Conservation (phyloP, 2,797 vertebrate genomes). For the Cyclopterus lumpus region DNA sequence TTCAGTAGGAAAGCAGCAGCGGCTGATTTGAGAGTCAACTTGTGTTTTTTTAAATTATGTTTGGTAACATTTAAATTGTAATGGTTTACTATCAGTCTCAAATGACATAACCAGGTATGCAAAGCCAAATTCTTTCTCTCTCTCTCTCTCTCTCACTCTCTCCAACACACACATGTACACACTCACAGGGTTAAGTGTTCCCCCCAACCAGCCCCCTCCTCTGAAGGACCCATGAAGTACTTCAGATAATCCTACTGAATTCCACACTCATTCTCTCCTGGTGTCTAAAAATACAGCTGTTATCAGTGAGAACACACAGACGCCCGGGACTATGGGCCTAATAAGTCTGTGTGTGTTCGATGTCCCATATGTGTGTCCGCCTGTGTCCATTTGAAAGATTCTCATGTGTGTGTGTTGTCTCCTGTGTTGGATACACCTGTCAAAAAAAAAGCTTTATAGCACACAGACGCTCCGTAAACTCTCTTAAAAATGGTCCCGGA, state of each 20-base stretch:
- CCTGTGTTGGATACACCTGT: conserved; percentile 29
- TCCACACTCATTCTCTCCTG: conserved; percentile 61
- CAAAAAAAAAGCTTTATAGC: conserved; percentile 8
- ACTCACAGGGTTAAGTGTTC: conserved; percentile 53
- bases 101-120: conserved; percentile 59
- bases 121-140: conserved; percentile 36
- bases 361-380: conserved; percentile 13
- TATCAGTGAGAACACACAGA: conserved; percentile 63
- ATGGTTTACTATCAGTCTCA: conserved; percentile 65
- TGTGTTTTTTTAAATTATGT: conserved; percentile 41
- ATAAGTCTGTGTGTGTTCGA: conserved; percentile 8
- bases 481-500: conserved; percentile 4
- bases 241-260: conserved; percentile 70
- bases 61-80: conserved; percentile 44
- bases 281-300: conserved; percentile 73
- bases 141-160: conserved; percentile 6
- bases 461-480: conserved; percentile 15
- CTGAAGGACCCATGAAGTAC: conserved; percentile 45
- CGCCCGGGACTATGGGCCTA: conserved; percentile 10
- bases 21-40: conserved; percentile 42
- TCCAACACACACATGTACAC: conserved; percentile 24
- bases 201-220: conserved; percentile 62
- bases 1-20: conserved; percentile 30
- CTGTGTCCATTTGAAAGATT: conserved; percentile 25
- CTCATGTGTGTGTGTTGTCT: neutral